Percentiles rank a stretch among this genome's conserved stretches.
phyloP scores from a whole-genome alignment of 2,113 vertebrate species.

The Cercopithecus mona region DNA sequence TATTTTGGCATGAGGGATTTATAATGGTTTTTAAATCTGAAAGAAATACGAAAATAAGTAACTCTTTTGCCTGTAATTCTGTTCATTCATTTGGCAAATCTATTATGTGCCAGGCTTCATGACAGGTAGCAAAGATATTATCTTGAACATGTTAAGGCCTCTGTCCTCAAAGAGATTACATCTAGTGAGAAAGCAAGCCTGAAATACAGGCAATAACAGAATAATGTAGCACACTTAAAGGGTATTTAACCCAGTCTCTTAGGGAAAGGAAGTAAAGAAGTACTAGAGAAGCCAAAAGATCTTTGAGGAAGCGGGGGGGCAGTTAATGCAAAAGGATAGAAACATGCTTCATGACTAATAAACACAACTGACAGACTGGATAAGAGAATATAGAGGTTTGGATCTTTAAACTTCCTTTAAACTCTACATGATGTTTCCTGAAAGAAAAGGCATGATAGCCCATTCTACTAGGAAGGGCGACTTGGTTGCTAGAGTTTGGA shows the following conservation, averaged over 20 bases:
- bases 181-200: not conserved
- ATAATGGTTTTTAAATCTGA: constrained; percentile 36
- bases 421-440: not conserved
- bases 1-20: not conserved
- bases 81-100: constrained; percentile 15
- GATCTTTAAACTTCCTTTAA: not conserved
- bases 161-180: constrained; percentile 15
- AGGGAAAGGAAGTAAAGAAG: not conserved
- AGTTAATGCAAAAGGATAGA: not conserved
- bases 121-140: not conserved
- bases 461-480: not conserved
- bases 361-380: not conserved
- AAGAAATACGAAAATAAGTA: constrained; percentile 40
- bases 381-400: not conserved
- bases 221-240: not conserved
- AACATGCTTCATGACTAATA: not conserved
- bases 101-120: constrained; percentile 7
- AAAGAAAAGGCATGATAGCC: not conserved
- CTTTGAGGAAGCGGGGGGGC: not conserved
- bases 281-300: not conserved
- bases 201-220: not conserved
- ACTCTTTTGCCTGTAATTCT: not conserved
- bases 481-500: not conserved
- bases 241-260: not conserved
- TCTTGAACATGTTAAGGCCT: not conserved